These are phyloP conservation scores for human (Homo sapiens) DNA, from an alignment of 2,113 vertebrate species.

Conservation along the genomic window GRCh38 chr9:78629001-78629500, in stretches of 20 bases:
- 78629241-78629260: background rate
- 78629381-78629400: background rate
- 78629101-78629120: too few species aligned
- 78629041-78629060: too few species aligned
- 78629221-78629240: background rate
- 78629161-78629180: too few species aligned
- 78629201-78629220: too few species aligned
- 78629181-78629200: background rate
- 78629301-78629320: background rate
- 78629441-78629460: background rate
- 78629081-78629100: too few species aligned
- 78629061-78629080: too few species aligned
- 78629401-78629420: background rate
- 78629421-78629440: background rate
- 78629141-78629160: too few species aligned
- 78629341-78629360: background rate
- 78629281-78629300: background rate
- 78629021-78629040: too few species aligned
- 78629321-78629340: background rate
- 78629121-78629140: too few species aligned
- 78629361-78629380: slow-evolving; percentile 4
- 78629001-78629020: too few species aligned
- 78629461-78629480: background rate
- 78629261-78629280: background rate
- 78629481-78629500: background rate